Base-by-base conservation (phyloP, 2,797 vertebrate species). In the Bovichtus variegatus region DNA sequence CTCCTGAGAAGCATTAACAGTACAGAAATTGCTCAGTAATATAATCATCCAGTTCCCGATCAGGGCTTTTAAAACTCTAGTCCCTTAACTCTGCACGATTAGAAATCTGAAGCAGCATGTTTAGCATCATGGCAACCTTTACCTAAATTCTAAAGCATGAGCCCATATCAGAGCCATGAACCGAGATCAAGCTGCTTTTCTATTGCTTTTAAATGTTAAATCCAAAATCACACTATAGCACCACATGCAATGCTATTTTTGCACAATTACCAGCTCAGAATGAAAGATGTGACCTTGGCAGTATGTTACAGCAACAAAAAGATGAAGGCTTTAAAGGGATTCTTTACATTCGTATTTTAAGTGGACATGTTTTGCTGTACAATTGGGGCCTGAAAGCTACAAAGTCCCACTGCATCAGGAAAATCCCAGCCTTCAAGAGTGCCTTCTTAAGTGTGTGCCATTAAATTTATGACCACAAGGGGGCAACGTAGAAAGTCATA, bases 1-100 rank as follows among this genome's bases (percentile, higher is more conserved):
- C 76, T 75, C 62, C 67, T 77, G 77, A 86, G 61, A 79, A 63
- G 58, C 55, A 21, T 16, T n/a, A 63, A 66, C 31, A 49, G 55
- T 40, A 73, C 16, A 72, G 41, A 50, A 41, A 41, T 31, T 55
- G 13, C 34, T 59, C 36, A 31, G 58, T 76, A 23, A 77, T 65
- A 43, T 40, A 34, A 60, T 41, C 13, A 71, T 47, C 29, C 31
- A 34, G 18, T 49, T 34, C 5, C 19, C 2, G 23, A 49, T 66
- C 19, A 9, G 41, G 21, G 10, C 25, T 53, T 66, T 18, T 25
- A 69, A 34, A 67, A 49, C 25, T 49, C n/a, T 10, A 21, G 16
- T 57, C 23, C 11, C 40, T 60, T 44, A 47, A 58, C 21, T 47
- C 21, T 57, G 68, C 54, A 31, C 44, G 53, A 51, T 16, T 23